A percentile compares a stretch with the other conserved stretches of the same genome.
Conservation (phyloP, 2,113 vertebrate genomes). For the Tor tambroides region DNA sequence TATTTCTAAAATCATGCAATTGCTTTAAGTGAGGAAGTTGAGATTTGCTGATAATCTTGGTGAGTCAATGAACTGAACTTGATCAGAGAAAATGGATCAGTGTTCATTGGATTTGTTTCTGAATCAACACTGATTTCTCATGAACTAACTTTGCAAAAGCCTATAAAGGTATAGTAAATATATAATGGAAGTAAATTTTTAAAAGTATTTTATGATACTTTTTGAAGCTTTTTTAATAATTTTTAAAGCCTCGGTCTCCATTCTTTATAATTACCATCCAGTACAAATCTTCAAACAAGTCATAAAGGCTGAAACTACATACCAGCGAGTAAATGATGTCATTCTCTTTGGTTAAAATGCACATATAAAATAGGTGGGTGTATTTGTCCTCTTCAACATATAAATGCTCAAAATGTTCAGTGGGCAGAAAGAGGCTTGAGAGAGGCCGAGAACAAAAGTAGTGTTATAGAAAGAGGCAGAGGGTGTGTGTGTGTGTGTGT, state of each 20-base stretch:
- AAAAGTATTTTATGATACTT: background rate
- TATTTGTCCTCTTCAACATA: background rate
- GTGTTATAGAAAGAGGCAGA: slow-evolving; percentile 16
- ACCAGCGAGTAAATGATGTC: background rate
- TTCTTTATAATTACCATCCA: background rate
- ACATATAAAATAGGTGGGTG: background rate
- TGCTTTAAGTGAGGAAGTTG: too few relatives aligned
- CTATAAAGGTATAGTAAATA: background rate
- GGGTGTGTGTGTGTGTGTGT: background rate
- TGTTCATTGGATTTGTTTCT: background rate
- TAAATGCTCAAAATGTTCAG: slow-evolving; percentile 1
- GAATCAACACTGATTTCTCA: background rate
- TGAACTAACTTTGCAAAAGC: background rate
- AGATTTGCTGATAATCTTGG: background rate
- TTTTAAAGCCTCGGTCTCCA: background rate
- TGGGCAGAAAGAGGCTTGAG: slow-evolving; percentile 11
- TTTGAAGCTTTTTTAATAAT: background rate
- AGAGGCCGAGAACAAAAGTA: background rate
- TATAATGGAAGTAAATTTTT: background rate
- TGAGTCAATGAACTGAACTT: background rate
- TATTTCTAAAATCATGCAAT: background rate
- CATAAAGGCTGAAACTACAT: background rate
- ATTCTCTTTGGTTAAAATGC: background rate
- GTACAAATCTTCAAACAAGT: background rate
- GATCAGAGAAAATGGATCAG: background rate